These are phyloP conservation scores for Parthenolecanium corni DNA, from an alignment of 2,888 invertebrate genomes.

Conservation along the genomic window DNA sequence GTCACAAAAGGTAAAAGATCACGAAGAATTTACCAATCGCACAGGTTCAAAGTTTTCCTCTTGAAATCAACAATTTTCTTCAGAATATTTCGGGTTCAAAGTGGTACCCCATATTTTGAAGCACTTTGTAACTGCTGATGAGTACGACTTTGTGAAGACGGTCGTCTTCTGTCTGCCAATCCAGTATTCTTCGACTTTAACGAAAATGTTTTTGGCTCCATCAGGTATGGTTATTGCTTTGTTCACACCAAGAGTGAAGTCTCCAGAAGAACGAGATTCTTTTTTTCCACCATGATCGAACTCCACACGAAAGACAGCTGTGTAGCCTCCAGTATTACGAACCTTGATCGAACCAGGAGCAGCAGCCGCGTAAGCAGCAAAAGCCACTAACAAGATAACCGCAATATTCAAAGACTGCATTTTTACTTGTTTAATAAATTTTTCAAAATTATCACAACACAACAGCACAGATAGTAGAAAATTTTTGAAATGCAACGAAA, in stretches of 20 bases:
- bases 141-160: background rate
- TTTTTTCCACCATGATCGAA: background rate
- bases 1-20: too few species aligned
- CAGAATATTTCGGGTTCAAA: too few species aligned
- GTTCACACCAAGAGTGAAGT: background rate
- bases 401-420: too few species aligned
- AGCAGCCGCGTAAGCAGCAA: background rate
- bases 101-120: conserved; percentile 6
- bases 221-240: background rate
- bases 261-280: background rate
- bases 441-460: too few species aligned
- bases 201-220: background rate
- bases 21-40: too few species aligned
- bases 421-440: too few species aligned
- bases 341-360: background rate
- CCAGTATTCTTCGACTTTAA: conserved; percentile 1
- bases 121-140: background rate
- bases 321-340: background rate
- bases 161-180: background rate
- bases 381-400: background rate
- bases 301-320: background rate
- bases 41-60: too few species aligned
- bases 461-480: too few species aligned
- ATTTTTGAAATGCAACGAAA: too few species aligned
- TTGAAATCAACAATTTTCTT: too few species aligned